A percentile compares a stretch with the other conserved stretches of the same genome.
Evolutionary conservation across 23 tunicate genomes (phyloP).

Genomic region (Styela clava): DNA sequence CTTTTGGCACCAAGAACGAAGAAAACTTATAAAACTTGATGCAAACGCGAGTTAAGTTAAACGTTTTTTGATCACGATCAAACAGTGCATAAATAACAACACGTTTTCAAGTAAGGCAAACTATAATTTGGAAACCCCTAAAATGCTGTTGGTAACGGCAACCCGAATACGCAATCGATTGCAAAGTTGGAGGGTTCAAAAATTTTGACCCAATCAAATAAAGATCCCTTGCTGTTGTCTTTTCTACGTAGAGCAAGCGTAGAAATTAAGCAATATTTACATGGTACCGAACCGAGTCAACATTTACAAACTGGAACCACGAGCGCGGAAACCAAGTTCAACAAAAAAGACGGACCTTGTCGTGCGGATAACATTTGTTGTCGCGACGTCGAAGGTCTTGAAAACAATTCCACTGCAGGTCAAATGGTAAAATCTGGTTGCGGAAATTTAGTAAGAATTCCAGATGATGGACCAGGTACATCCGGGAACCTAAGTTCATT

Average conservation of each 20-base stretch:
- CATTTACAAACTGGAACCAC: neutral
- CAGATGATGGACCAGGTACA: neutral
- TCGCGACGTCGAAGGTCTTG: neutral
- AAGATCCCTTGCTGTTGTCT: neutral
- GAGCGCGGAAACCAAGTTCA: neutral
- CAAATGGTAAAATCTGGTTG: neutral
- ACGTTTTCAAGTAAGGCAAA: neutral
- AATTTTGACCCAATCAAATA: neutral
- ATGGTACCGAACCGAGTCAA: neutral
- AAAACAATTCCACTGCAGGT: neutral
- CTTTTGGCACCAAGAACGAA: too few relatives aligned
- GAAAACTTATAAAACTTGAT: too few relatives aligned
- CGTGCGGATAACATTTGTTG: neutral
- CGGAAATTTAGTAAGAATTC: neutral
- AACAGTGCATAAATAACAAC: neutral
- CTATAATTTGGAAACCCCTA: too few relatives aligned
- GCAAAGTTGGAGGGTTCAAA: neutral
- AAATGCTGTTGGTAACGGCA: too few relatives aligned
- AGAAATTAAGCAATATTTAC: neutral
- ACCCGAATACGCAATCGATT: neutral
- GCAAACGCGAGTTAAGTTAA: too few relatives aligned
- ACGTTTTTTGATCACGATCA: neutral
- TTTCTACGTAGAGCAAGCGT: neutral
- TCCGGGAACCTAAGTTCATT: too few relatives aligned
- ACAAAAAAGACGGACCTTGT: neutral